These are phyloP conservation scores for Mormyrops boulengeri DNA, from an alignment of 2,797 vertebrate genomes.

Conservation along the genomic window DNA sequence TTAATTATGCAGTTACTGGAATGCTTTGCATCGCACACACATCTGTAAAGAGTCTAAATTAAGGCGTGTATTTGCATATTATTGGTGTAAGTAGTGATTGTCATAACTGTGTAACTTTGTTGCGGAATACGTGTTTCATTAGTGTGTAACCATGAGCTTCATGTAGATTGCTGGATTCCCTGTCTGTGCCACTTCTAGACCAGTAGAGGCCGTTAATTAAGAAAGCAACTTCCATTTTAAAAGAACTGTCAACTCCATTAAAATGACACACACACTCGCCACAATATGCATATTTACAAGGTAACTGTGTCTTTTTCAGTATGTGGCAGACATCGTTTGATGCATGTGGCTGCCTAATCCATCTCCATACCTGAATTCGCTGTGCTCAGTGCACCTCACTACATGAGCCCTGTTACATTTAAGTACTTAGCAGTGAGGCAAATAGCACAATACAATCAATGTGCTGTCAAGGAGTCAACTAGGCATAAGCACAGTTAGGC, in stretches of 20 bases:
- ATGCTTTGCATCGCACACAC: background rate
- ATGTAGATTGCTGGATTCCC: background rate
- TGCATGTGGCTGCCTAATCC: background rate
- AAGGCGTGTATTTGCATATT: background rate
- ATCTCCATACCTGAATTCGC: conserved; percentile 34
- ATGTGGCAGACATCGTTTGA: background rate
- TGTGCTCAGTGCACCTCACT: conserved; percentile 67
- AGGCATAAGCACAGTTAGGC: background rate
- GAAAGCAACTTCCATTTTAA: background rate
- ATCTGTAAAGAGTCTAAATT: background rate
- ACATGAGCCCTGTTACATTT: conserved; percentile 53
- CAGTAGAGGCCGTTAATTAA: background rate
- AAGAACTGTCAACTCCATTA: background rate
- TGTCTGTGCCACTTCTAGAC: background rate
- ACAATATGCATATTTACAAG: background rate
- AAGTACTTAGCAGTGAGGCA: background rate
- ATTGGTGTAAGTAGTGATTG: background rate
- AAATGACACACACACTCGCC: background rate
- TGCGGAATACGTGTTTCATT: background rate
- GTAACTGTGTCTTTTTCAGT: background rate
- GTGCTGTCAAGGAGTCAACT: background rate
- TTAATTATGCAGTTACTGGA: background rate
- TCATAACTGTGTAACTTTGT: background rate
- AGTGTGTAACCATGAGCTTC: background rate
- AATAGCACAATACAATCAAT: background rate